Base-by-base conservation (phyloP, 2,113 vertebrate species). In the Tachycineta bicolor region DNA sequence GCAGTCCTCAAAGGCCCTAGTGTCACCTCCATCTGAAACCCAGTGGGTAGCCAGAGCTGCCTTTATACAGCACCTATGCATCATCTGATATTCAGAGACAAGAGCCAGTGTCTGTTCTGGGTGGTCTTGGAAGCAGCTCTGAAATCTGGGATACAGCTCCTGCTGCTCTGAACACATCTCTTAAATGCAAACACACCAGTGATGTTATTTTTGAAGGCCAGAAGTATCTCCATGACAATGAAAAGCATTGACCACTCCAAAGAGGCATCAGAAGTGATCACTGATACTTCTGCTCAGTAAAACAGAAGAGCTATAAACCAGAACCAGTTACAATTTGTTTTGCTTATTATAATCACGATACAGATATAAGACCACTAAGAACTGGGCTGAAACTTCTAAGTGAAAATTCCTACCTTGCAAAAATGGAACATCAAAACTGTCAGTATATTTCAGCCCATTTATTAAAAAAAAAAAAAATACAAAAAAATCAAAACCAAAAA, bases 1-100 rank as follows among this genome's bases (percentile, higher is more conserved):
- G 67, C 0, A 0, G 23, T 15, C 46, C 50, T 80, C 34, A 12
- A 80, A 74, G n/a, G 20, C 1, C 1, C 24, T 15, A n/a, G 3
- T 37, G 37, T 9, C 26, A 69, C 5, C 20, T 70, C 37, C 20
- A 49, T 11, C 31, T 50, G 47, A 78, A 78, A 84, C 31, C 22
- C 65, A 74, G 10, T 2, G 16, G 11, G 12, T 8, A 50, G 29
- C 28, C 50, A 74, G 39, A 34, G n/a, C 15, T 81, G 56, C 60
- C 56, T 65, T 65, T 14, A 58, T 2, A 21, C 0, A 0, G 63
- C 56, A 87, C 24, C 24, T 34, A 14, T 1, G 14, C 49, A 44
- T 5, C 16, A 56, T 3, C 3, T 0, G 17, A 73, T 53, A 77
- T 3, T 77, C 22, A 46, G 47, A 70, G 22, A 75, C 26, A 58